A percentile compares a stretch with the other conserved stretches of the same genome.
Conservation (phyloP, 2,888 invertebrate species). For the Pseudoips prasinana region DNA sequence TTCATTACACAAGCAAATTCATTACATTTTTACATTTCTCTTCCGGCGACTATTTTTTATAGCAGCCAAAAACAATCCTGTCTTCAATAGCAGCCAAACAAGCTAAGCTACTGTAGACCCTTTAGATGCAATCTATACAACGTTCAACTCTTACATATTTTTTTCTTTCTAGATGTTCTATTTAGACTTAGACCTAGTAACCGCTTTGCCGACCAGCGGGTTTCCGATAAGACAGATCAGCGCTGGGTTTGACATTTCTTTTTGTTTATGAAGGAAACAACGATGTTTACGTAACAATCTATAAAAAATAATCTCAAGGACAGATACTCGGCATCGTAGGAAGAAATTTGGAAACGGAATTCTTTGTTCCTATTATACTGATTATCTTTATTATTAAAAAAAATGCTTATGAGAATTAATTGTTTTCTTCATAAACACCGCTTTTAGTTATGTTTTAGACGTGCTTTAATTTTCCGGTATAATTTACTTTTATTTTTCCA, state of each 20-base stretch:
- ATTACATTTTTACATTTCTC: too few species aligned
- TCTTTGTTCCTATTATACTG: too few species aligned
- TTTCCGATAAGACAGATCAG: constrained; percentile 42
- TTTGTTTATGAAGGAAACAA: constrained; percentile 32
- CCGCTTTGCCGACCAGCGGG: constrained; percentile 73
- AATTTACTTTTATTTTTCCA: constrained; percentile 48
- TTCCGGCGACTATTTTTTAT: too few species aligned
- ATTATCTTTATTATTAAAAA: too few species aligned
- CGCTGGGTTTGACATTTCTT: constrained; percentile 55
- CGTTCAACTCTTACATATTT: constrained; percentile 33
- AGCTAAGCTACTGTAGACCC: constrained; percentile 17
- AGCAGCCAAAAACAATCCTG: neutral
- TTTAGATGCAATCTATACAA: constrained; percentile 32
- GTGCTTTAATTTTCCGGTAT: constrained; percentile 51
- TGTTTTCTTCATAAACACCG: constrained; percentile 40
- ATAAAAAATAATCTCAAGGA: too few species aligned
- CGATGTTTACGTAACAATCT: too few species aligned
- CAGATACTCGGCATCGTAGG: too few species aligned
- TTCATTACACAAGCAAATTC: too few species aligned
- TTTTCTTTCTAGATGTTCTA: constrained; percentile 44
- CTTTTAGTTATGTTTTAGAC: constrained; percentile 64
- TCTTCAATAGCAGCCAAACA: constrained; percentile 14
- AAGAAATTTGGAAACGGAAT: neutral
- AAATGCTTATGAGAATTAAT: constrained; percentile 1
- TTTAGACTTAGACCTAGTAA: constrained; percentile 45